Percentiles rank a stretch among this genome's conserved stretches.
phyloP scores from a whole-genome alignment of 2,888 invertebrate genomes.

The Balanococcus diminutus region DNA sequence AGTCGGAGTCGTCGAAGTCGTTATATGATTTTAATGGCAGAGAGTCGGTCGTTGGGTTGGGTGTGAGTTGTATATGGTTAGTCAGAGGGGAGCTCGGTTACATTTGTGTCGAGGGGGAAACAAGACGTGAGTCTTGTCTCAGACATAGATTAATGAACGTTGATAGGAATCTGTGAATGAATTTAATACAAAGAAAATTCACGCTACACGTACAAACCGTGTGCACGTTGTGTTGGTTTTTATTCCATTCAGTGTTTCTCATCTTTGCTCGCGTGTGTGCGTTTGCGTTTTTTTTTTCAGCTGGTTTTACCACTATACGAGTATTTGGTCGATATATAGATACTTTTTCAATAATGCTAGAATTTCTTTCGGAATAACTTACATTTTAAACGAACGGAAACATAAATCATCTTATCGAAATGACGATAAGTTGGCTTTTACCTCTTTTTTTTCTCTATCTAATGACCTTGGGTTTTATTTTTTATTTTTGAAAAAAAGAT shows the following conservation, averaged over 20 bases:
- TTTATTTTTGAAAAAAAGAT: background rate
- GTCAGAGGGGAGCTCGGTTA: constrained; percentile 48
- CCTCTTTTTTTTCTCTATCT: background rate
- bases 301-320: background rate
- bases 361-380: background rate
- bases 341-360: background rate
- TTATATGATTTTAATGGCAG: constrained; percentile 52
- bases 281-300: background rate
- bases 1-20: constrained; percentile 38
- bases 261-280: background rate
- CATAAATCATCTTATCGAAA: constrained; percentile 22
- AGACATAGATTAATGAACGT: constrained; percentile 55
- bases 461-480: background rate
- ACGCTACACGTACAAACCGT: constrained; percentile 49
- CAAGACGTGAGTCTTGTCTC: constrained; percentile 53
- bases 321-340: background rate
- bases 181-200: constrained; percentile 54
- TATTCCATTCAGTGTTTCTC: constrained; percentile 48
- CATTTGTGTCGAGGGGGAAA: constrained; percentile 43
- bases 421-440: constrained; percentile 2
- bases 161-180: constrained; percentile 55
- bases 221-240: constrained; percentile 49
- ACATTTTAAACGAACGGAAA: constrained; percentile 12
- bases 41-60: constrained; percentile 34
- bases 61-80: constrained; percentile 29